phyloP scores from a whole-genome alignment of 2,113 vertebrate species.

The Prionailurus bengalensis region DNA sequence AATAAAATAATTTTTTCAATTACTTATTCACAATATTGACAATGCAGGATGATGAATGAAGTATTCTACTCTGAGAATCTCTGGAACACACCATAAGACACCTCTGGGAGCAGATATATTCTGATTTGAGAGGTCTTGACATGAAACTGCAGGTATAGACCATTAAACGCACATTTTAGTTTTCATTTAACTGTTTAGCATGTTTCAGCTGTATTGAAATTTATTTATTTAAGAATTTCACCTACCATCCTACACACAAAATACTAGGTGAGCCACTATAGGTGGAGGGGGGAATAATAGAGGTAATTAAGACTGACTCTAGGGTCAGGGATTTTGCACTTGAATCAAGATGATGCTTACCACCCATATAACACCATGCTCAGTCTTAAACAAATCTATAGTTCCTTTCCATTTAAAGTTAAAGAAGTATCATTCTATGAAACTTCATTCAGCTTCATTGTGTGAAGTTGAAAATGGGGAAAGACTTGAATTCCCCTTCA shows the following conservation, averaged over 20 bases:
- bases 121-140: background rate
- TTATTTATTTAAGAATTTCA: background rate
- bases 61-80: background rate
- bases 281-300: background rate
- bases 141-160: background rate
- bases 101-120: background rate
- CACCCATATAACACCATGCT: background rate
- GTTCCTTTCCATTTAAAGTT: background rate
- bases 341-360: background rate
- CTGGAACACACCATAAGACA: background rate
- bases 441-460: background rate
- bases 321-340: background rate
- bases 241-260: background rate
- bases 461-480: background rate
- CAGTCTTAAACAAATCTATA: background rate
- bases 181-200: background rate
- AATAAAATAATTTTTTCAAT: conserved; percentile 3
- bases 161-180: background rate
- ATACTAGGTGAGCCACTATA: background rate
- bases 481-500: background rate
- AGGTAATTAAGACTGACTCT: background rate
- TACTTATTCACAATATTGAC: background rate
- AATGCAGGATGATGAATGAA: background rate
- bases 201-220: background rate
- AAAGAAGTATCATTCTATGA: background rate